phyloP scores from a whole-genome alignment of 1,140 invertebrate species.

The Brachionus koreanus region DNA sequence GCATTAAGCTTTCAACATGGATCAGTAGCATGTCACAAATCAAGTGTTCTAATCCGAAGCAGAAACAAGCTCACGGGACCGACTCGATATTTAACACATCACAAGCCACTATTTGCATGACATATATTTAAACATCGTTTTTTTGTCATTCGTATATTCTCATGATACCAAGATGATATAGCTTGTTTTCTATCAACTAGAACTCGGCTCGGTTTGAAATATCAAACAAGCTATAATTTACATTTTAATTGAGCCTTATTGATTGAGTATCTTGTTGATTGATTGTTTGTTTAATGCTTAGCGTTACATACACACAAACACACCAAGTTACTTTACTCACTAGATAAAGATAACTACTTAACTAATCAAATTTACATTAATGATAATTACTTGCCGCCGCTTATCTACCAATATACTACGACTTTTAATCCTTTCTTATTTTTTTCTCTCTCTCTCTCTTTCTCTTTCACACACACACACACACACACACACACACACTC shows the following conservation, averaged over 20 bases:
- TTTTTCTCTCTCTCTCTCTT: background rate
- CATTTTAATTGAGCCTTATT: constrained; percentile 37
- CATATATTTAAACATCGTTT: background rate
- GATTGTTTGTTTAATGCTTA: constrained; percentile 41
- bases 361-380: constrained; percentile 44
- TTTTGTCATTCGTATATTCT: constrained; percentile 19
- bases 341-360: constrained; percentile 35
- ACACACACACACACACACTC: background rate
- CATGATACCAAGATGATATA: background rate
- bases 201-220: constrained; percentile 10
- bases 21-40: constrained; percentile 13
- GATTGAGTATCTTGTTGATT: constrained; percentile 39
- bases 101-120: background rate
- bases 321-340: constrained; percentile 18
- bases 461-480: background rate
- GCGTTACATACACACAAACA: background rate
- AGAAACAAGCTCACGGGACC: background rate
- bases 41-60: constrained; percentile 15
- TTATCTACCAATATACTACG: background rate
- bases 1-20: constrained; percentile 11
- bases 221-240: constrained; percentile 35
- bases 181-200: constrained; percentile 19
- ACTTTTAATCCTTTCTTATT: constrained; percentile 7
- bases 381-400: constrained; percentile 19
- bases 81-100: constrained; percentile 4